These are phyloP conservation scores for Cetonia aurata DNA, from an alignment of 2,888 invertebrate species.

Conservation along the genomic window DNA sequence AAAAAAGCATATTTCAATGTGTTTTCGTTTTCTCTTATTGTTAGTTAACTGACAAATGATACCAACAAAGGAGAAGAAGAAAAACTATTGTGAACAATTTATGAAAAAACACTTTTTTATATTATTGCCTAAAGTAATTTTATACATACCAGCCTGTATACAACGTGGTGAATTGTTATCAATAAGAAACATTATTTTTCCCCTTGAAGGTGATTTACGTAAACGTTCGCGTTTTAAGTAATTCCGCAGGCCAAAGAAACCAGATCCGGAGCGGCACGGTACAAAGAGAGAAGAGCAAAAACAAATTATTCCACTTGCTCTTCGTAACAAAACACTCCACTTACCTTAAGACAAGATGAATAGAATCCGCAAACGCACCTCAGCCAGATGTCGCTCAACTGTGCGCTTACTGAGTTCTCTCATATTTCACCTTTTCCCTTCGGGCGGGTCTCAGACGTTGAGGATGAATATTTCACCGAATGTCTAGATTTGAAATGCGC, in stretches of 20 bases:
- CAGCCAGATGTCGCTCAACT: conserved; percentile 27
- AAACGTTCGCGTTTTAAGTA: neutral
- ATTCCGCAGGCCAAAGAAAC: neutral
- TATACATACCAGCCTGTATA: no score
- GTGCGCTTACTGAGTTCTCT: conserved; percentile 30
- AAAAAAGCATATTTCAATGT: no score
- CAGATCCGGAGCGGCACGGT: neutral
- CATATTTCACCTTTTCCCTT: conserved; percentile 26
- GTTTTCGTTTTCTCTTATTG: no score
- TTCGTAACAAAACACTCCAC: conserved; percentile 34
- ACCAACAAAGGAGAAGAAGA: no score
- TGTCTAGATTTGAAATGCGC: conserved; percentile 21
- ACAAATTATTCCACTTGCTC: conserved; percentile 32
- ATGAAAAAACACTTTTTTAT: no score
- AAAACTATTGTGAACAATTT: no score
- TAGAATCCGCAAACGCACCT: conserved; percentile 26
- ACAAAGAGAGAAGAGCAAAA: conserved; percentile 17
- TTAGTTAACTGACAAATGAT: no score
- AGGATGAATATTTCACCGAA: conserved; percentile 16
- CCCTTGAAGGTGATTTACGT: conserved; percentile 2
- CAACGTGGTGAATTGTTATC: neutral
- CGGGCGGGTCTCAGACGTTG: conserved; percentile 9
- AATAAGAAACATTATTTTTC: neutral
- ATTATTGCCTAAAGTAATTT: no score
- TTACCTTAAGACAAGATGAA: conserved; percentile 36